Base-by-base conservation (phyloP, 1,140 invertebrate genomes). In the Trinorchestia longiramus region DNA sequence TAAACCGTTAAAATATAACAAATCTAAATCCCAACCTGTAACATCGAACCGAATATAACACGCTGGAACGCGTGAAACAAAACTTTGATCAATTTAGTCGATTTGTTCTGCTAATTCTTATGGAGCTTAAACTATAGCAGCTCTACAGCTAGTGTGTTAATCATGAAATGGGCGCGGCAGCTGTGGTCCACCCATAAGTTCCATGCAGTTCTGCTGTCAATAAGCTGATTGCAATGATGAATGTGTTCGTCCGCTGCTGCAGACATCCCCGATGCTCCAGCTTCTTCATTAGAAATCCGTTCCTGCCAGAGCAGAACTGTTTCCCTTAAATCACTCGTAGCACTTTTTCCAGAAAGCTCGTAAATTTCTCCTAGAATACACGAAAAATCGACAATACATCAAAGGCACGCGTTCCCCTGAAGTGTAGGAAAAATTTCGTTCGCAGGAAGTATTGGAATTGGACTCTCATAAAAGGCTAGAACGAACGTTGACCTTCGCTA, bases 331-430 rank as follows among this genome's bases (percentile, higher is more conserved):
- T 94, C 92, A 94, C 92, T 94, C 47, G 44, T 43, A 45, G 43
- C 43, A 43, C 44, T 94, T 94, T 94, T 45, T 47, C 92, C 40
- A 43, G 92, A 43, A 43, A n/a, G 92, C 44, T 43, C 36, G 36
- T 45, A 94, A 94, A 45, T 94, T 94, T 47, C 92, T 23, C 43
- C 92, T 43, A 19, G 43, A 91, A 94, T 43, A 94, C 92, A 94
- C 92, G 92, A 94, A 94, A 94, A 94, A 94, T 94, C 92, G 92
- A 94, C 92, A 94, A 94, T 94, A 94, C 92, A 94, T 94, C 92
- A 94, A 43, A 94, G 40, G 92, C 92, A 94, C 44, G 92, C 43
- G 92, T 44, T 47, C 44, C 41, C 92, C 92, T 43, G 3, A 17
- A 47, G 43, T 94, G 43, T 0, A 45, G 41, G 92, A 94, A 47